Base-by-base conservation (phyloP, 2,797 vertebrate genomes). In the Epinephelus awoara region DNA sequence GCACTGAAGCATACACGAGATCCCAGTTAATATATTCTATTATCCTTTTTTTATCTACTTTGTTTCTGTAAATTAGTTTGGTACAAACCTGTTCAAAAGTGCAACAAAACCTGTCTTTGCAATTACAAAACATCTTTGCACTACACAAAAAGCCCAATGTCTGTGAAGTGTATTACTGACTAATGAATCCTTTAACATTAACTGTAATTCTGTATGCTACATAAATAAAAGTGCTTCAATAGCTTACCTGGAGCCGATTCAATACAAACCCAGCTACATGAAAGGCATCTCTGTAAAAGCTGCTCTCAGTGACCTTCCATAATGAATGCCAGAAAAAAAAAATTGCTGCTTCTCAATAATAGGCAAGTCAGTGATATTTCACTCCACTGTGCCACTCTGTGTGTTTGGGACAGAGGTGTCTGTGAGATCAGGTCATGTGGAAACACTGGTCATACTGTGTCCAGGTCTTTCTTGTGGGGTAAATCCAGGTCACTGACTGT, bases 391-490 rank as follows among this genome's bases (percentile, higher is more conserved):
- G 74, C 66, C 40, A 21, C 68, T 81, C 51, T 72, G 57, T 82
- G 71, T 74, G 52, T 79, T 67, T 74, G 74, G 64, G 61, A 69
- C 40, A 29, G 62, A 85, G 56, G 70, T 34, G 40, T 84, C 40
- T 67, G 65, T 72, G 19, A 62, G 59, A 57, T 67, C 59, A 51
- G 80, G 59, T 82, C 78, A 78, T 75, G 67, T 87, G 77, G 83
- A 81, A 88, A 88, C 77, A 73, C 75, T 86, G 86, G 49, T 75
- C 72, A 72, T n/a, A 65, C 80, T 83, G 82, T 77, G 44, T 79
- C 75, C 67, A 71, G 1, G 6, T 44, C 58, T 85, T 54, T 73
- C 42, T 59, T 72, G 58, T 77, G 72, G 81, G 63, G 72, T 85
- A 65, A 83, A 84, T 61, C 56, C 29, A 76, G 85, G 80, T 83